Percentiles rank a stretch among this genome's conserved stretches.
phyloP scores from a whole-genome alignment of 2,888 invertebrate genomes.

The Pocota personata region DNA sequence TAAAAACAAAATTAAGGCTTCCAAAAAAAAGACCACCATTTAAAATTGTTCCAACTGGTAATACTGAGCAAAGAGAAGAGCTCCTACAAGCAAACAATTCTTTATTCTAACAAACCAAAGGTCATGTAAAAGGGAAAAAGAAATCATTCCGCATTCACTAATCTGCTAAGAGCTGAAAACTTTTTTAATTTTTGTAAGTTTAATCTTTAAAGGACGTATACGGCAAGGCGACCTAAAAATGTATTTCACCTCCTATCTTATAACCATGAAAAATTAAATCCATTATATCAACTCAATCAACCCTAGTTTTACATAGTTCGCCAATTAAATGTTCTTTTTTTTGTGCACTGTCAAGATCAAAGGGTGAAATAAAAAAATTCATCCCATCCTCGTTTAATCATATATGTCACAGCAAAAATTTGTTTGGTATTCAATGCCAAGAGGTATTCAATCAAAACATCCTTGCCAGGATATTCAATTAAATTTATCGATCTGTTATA shows the following conservation, averaged over 20 bases:
- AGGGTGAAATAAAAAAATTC: neutral
- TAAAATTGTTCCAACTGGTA: neutral
- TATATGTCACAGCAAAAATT: neutral
- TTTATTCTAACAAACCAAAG: neutral
- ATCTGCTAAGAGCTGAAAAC: neutral
- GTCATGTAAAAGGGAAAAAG: neutral
- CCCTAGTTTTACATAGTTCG: neutral
- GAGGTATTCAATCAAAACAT: constrained; percentile 11
- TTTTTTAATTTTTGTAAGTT: neutral
- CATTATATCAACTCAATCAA: neutral
- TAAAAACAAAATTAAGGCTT: neutral
- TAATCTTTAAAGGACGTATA: neutral
- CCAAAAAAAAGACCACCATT: neutral
- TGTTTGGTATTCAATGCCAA: neutral
- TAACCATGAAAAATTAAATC: neutral
- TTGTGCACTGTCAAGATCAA: constrained; percentile 7
- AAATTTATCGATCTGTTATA: constrained; percentile 26
- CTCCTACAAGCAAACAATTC: neutral
- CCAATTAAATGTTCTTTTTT: constrained; percentile 23
- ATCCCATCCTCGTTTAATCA: neutral
- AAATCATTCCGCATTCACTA: neutral
- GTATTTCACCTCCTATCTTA: neutral
- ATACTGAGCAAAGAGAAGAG: neutral
- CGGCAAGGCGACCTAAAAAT: constrained; percentile 1
- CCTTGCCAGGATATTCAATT: constrained; percentile 28